Base-by-base conservation (phyloP, 2,113 vertebrate species). In the Perca flavescens region DNA sequence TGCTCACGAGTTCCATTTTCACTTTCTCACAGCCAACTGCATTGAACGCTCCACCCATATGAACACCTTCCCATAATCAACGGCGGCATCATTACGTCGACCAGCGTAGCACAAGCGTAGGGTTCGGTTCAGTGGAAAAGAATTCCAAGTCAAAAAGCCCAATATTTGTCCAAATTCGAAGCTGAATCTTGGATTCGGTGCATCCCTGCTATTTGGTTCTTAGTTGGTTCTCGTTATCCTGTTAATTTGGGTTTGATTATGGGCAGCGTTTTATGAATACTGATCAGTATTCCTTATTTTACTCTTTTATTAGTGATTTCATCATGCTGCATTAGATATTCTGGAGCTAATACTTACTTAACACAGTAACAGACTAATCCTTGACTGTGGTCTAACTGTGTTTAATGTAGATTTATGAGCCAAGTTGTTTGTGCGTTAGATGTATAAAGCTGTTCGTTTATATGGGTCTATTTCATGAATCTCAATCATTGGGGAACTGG, bases 181-280 rank as follows among this genome's bases (percentile, higher is more conserved):
- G 31, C 31, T 1, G 4, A 31, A 31, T 31, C 4, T 4, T 31
- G 31, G 31, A 31, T 31, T 31, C 31, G 4, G 31, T 31, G 3
- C 31, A 31, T 31, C n/a, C 31, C 31, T 31, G 31, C 31, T 31
- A 34, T 34, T 71, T 36, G 43, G 9, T 16, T 49, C 54, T 52
- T 77, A 53, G 75, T 49, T 82, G 52, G 21, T 68, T 62, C 56
- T 76, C 67, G 21, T 77, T 82, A 62, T 72, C 79, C 65, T 64
- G 16, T 61, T 66, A 17, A 54, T 65, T 65, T 73, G 28, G 40
- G 12, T 74, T 65, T 73, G 72, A 80, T 79, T 64, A 76, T 31
- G 56, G 40, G 80, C 53, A 50, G 16, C n/a, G 43, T 67, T 34
- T 77, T 66, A 53, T 64, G 74, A 77, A 78, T 54, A 52, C 57